Percentiles rank a stretch among this genome's conserved stretches.
phyloP scores from a whole-genome alignment of 2,888 invertebrate genomes.

The Limulus polyphemus region DNA sequence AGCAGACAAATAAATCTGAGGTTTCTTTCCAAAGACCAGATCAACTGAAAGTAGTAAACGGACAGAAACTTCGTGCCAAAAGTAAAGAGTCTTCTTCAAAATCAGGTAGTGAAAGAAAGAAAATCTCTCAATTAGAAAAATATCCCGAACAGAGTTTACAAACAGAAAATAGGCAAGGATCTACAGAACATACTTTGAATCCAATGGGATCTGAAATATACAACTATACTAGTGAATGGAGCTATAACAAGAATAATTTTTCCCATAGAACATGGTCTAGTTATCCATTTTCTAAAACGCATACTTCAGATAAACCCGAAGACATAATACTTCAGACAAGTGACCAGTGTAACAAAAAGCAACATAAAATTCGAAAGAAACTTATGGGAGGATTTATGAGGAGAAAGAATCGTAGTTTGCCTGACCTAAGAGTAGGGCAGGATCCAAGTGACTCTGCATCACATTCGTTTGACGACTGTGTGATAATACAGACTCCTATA shows the following conservation, averaged over 20 bases:
- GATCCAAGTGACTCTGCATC: slow-evolving; percentile 9
- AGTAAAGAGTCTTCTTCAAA: slow-evolving; percentile 4
- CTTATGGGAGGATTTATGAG: slow-evolving; percentile 79
- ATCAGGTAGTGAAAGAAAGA: slow-evolving; percentile 3
- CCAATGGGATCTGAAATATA: slow-evolving; percentile 17
- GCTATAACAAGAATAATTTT: slow-evolving; percentile 9
- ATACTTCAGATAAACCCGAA: background rate
- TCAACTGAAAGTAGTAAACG: background rate
- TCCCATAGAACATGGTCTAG: slow-evolving; percentile 5
- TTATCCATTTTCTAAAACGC: background rate
- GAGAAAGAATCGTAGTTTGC: slow-evolving; percentile 80
- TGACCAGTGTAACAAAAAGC: slow-evolving; percentile 49
- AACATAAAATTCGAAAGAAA: slow-evolving; percentile 77
- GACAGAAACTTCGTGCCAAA: background rate
- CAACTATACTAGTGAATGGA: slow-evolving; percentile 29
- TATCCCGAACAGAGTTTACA: background rate
- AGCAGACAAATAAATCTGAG: slow-evolving; percentile 12
- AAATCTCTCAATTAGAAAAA: slow-evolving; percentile 3
- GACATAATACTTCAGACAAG: slow-evolving; percentile 4
- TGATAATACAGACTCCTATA: slow-evolving; percentile 11
- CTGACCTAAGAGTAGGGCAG: slow-evolving; percentile 65
- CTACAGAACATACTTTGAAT: background rate
- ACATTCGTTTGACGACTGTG: slow-evolving; percentile 15
- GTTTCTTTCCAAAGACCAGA: slow-evolving; percentile 5
- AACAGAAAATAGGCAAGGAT: too few relatives aligned